Base-by-base conservation (phyloP, 2,113 vertebrate species). In the Menura novaehollandiae region DNA sequence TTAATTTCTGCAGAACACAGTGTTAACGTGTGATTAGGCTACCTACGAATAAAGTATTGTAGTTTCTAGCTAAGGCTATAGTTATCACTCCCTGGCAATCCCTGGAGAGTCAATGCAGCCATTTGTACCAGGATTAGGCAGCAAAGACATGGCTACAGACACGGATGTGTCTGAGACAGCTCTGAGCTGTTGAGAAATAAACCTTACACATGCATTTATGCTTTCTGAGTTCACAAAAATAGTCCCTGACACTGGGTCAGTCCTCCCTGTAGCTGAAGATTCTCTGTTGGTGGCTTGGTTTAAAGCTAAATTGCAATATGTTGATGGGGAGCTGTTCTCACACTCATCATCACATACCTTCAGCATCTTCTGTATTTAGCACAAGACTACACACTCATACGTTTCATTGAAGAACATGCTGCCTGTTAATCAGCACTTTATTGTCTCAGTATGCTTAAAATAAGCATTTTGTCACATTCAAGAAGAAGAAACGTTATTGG, bases 391-490 rank as follows among this genome's bases (percentile, higher is more conserved):
- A 44, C 18, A 7, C 39, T 91, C 23, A 1, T 41, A 74, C 21
- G 13, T 88, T 88, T 93, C 75, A 83, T 81, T 90, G 93, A 94
- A 91, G 94, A 96, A 88, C 72, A 55, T 69, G 78, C 85, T 88
- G 82, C 85, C 86, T 81, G 90, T 93, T 94, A 95, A 96, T 92
- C 95, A 96, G 85, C 67, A 95, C 84, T 95, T 96, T 80, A 93
- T 90, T 91, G 83, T 94, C 88, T 94, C 92, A 88, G 88, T 94
- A 30, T 92, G 92, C 91, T 95, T 96, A 95, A 97, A 94, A 95
- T 94, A 91, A 94, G 93, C 64, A 11, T 95, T 96, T 95, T 91
- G 88, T 91, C 92, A 94, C 85, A 88, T 80, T 86, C 47, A 84
- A 77, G 84, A 78, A 91, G 81, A 78, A 92, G 93, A 16, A 94